Percentiles rank a stretch among this genome's conserved stretches.
Conservation (phyloP, 2,888 invertebrate genomes). For the Silvanus unidentatus region DNA sequence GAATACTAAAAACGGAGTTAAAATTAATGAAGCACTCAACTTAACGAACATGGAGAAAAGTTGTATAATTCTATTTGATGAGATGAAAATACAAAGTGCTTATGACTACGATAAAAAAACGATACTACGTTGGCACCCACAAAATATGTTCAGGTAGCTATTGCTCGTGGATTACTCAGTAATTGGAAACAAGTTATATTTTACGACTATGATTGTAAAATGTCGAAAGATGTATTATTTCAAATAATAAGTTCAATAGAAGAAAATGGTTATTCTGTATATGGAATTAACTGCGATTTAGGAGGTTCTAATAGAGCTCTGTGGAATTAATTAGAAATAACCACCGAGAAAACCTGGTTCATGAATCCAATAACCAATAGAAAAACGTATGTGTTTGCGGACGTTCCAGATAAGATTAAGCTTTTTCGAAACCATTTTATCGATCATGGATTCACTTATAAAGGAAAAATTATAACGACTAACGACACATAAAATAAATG, state of each 20-base stretch:
- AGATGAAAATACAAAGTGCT: constrained; percentile 20
- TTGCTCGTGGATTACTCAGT: neutral
- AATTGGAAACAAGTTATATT: constrained; percentile 7
- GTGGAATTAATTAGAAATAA: constrained; percentile 7
- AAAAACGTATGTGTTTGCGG: constrained; percentile 17
- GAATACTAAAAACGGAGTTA: constrained; percentile 12
- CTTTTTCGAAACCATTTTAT: constrained; percentile 19
- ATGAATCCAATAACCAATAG: constrained; percentile 8
- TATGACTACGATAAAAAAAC: constrained; percentile 20
- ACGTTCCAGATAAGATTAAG: constrained; percentile 18
- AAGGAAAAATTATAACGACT: constrained; percentile 9
- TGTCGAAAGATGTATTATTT: constrained; percentile 12
- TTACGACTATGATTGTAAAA: constrained; percentile 14
- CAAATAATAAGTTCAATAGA: constrained; percentile 17
- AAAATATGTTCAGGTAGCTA: neutral
- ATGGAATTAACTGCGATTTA: constrained; percentile 20
- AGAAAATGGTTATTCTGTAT: constrained; percentile 20
- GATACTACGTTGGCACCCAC: constrained; percentile 1
- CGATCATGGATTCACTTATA: constrained; percentile 14
- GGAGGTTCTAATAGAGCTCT: constrained; percentile 15
- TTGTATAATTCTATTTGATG: constrained; percentile 23
- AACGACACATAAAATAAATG: constrained; percentile 9
- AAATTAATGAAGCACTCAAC: constrained; percentile 11
- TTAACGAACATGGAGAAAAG: constrained; percentile 10
- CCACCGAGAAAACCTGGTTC: constrained; percentile 8